Evolutionary conservation across 2,888 invertebrate species (phyloP), one percentile per base, ranked within the genome.

Genomic region (Peribatodes rhomboidaria): DNA sequence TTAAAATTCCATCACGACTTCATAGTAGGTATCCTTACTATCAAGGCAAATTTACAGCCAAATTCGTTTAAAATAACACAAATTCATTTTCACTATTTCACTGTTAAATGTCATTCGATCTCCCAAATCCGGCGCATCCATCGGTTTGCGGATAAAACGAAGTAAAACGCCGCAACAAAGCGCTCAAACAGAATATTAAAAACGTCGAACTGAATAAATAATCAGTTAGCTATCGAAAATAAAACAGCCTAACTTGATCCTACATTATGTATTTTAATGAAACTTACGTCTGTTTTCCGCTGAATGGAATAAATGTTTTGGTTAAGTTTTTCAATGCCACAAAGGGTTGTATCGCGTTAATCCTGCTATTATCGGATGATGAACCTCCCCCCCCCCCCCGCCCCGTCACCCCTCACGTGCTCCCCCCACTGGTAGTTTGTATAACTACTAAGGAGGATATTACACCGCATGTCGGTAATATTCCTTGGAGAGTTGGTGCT

Each of bases 271-370:
- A 13, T 31, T 56, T 37, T 56, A 7, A 46, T 14, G 20, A 31
- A 14, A 49, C 50, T 49, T 65, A 52, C 49, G 59, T 18, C 50
- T 14, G 39, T 56, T 20, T 31, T 41, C 46, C 14, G 14, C 14
- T 41, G 39, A 4, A 10, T 46, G 22, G 6, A 33, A 14, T 27
- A 88, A 89, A 90, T 88, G 87, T 90, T 90, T 88, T 86, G 87
- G 70, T 78, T 70, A 81, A 86, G 86, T 87, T 90, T 89, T 87
- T 82, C 81, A 80, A 85, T 79, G 75, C 82, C 89, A 86, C 89
- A 92, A 92, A 91, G 92, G 91, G 92, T 91, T 92, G 85, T 76
- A 78, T 81, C 81, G 85, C 80, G 85, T 83, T 91, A 91, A 92
- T 90, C 90, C 89, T 73, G 73, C 86, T 86, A 89, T 91, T 90